Base-by-base conservation (phyloP, 1,140 invertebrate species). In the Drosophila lini region DNA sequence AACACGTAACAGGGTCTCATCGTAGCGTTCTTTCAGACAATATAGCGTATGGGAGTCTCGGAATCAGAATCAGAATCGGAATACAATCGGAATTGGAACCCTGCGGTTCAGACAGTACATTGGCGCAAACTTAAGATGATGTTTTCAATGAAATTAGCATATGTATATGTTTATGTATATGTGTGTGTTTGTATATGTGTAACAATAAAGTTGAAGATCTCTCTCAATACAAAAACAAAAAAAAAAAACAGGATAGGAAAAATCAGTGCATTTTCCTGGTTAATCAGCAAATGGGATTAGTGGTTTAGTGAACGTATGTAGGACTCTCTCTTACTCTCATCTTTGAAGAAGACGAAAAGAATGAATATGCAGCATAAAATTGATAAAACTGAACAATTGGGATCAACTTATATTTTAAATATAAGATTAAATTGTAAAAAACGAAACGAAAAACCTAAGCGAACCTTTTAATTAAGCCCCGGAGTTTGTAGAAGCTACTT, bases 331-430 rank as follows among this genome's bases (percentile, higher is more conserved):
- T 67, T 75, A 41, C 73, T 77, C 61, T 67, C 73, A 78, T 52
- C 75, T 88, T 79, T 61, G 65, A 75, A 47, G 78, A 69, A 59
- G 77, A 79, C 81, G 74, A 78, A 82, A 81, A 90, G 71, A 90
- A 78, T 86, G 76, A 88, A 81, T 75, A 78, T 86, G 84, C 78
- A 89, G 64, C 73, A 78, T 86, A 65, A 91, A 80, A 85, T 91
- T 85, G 84, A 91, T 91, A 91, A 91, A 90, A 91, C 90, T 91
- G 90, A 91, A 91, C 90, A 91, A 91, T 91, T 91, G 90, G 90
- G 90, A 91, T 91, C 90, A 91, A 91, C 90, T 91, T 91, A 91
- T 91, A 91, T 90, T 90, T 84, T 74, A 91, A 90, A 91, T 91
- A 91, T 91, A 91, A 90, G 79, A 89, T 82, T 89, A 91, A 86